Conservation (phyloP, 2,888 invertebrate species). For the Erebia epiphron region DNA sequence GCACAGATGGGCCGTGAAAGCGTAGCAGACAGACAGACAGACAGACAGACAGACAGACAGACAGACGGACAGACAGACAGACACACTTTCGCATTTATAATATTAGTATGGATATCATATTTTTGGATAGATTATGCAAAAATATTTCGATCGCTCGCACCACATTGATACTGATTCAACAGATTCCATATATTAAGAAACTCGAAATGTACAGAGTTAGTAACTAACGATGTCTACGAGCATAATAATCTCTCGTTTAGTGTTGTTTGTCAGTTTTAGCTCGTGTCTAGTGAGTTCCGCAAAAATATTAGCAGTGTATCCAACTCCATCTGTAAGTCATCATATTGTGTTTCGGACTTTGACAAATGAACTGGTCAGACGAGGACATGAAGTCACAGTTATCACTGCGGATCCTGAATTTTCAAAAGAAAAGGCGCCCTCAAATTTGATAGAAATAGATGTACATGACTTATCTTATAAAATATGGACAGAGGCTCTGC, state of each 20-base stretch:
- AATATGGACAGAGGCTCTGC: conserved; percentile 37
- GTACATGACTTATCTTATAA: conserved; percentile 45
- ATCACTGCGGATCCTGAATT: conserved; percentile 53
- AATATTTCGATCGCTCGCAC: too few relatives aligned
- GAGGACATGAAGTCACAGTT: conserved; percentile 59
- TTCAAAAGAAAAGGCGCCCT: conserved; percentile 37
- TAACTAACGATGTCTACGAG: conserved; percentile 3
- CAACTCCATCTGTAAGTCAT: conserved; percentile 59
- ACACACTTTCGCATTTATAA: too few relatives aligned
- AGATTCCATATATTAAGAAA: neutral
- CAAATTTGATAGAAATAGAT: conserved; percentile 55
- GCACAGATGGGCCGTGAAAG: too few relatives aligned
- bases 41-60: too few relatives aligned
- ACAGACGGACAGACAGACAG: too few relatives aligned
- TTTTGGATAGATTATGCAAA: too few relatives aligned
- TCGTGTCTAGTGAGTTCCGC: conserved; percentile 42
- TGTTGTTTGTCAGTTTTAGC: conserved; percentile 3
- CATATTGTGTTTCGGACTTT: conserved; percentile 53
- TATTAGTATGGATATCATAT: too few relatives aligned
- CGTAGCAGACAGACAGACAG: too few relatives aligned
- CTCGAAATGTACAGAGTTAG: neutral
- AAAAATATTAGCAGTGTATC: conserved; percentile 56
- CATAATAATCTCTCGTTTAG: neutral
- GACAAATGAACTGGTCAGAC: conserved; percentile 50
- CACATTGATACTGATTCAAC: too few relatives aligned